Evolutionary conservation across 1,140 invertebrate species (phyloP).

Genomic region (Aphidius ervi): DNA sequence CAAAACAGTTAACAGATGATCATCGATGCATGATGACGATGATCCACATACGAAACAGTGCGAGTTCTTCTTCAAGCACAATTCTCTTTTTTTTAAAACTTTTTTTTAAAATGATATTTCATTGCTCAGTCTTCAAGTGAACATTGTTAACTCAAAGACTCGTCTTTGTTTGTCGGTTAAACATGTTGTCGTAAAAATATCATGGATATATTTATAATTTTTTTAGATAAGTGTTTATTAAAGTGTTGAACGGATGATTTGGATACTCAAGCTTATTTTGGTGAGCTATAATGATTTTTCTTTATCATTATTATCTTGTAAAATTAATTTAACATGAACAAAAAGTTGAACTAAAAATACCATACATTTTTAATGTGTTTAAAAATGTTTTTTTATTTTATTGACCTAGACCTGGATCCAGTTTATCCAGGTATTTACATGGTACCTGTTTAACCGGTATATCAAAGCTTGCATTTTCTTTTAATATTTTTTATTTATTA

Average conservation of each 20-base stretch:
- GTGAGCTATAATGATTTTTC: slow-evolving; percentile 29
- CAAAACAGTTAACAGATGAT: slow-evolving; percentile 43
- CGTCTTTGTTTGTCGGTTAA: slow-evolving; percentile 8
- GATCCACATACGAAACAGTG: slow-evolving; percentile 56
- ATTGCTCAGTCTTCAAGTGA: no score
- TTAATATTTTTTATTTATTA: no score
- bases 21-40: slow-evolving; percentile 46
- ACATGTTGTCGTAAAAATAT: neutral
- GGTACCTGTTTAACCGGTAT: neutral
- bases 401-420: no score
- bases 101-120: slow-evolving; percentile 3
- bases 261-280: slow-evolving; percentile 48
- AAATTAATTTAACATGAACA: neutral
- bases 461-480: neutral
- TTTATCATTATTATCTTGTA: slow-evolving; percentile 1
- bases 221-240: slow-evolving; percentile 6
- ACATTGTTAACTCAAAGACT: neutral
- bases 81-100: slow-evolving; percentile 23
- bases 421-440: no score
- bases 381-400: no score
- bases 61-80: slow-evolving; percentile 47
- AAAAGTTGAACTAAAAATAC: no score
- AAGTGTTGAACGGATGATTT: slow-evolving; percentile 43
- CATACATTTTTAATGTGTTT: no score
- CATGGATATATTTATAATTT: slow-evolving; percentile 9